Evolutionary conservation across 2,888 invertebrate species (phyloP), one percentile per base, ranked within the genome.

Genomic region (Lithosia quadra): DNA sequence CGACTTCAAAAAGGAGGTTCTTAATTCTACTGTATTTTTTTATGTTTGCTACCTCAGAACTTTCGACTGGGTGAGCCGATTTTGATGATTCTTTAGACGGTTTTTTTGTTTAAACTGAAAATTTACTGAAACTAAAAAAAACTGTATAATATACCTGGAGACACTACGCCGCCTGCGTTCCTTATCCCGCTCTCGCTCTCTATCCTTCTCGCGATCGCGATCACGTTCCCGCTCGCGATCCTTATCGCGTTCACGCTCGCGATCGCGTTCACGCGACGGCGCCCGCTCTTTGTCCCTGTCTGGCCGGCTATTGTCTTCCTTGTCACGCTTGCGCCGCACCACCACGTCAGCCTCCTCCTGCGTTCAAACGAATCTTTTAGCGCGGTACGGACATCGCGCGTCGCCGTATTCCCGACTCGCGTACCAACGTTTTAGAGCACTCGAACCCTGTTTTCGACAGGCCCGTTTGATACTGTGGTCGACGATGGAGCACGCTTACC

Each of bases 281-380:
- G 15, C 84, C 4, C 78, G 69, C 8, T 87, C 84, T 24, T 77
- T 67, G 15, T 94, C 96, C n/a, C 79, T 66, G 58, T 86, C 87
- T 34, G 76, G 75, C 61, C 88, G 84, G 69, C 89, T 81, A 63
- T 87, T 86, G 67, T 87, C 86, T 73, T 89, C 89, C 78, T 90
- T 87, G 82, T 91, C 89, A 63, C 95, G 92, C 94, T 95, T 95
- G 81, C 95, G 90, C 4, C 94, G 90, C 84, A 93, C 92, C 81
- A 95, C 92, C 80, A 95, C 96, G 75, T 96, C 96, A 73, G 96
- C 97, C 88, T 97, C 97, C 88, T 97, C 96, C 95, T 97, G 97
- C 91, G 78, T 78, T 83, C 84, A 85, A 85, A 85, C 80, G 69
- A n/a, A n/a, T 3, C 21, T 22, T 68, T 84, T 69, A 82, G 73